Evolutionary conservation across 1,140 invertebrate genomes (phyloP).

Genomic region (Neodiprion lecontei): DNA sequence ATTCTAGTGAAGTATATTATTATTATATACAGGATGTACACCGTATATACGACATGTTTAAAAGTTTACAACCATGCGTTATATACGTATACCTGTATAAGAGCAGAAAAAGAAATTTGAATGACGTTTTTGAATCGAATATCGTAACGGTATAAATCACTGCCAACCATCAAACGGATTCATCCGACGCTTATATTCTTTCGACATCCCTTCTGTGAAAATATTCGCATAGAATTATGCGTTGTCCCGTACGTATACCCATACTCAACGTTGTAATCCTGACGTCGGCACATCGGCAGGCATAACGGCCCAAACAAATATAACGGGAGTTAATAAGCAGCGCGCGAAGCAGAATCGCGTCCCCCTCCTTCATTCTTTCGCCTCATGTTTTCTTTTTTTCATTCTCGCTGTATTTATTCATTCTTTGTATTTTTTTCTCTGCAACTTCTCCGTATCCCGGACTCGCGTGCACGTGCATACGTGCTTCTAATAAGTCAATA

Average conservation of each 20-base stretch:
- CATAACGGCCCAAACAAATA: constrained; percentile 60
- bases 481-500: neutral
- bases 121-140: neutral
- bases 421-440: neutral
- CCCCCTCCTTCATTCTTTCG: constrained; percentile 13
- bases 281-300: constrained; percentile 53
- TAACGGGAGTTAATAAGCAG: constrained; percentile 58
- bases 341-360: constrained; percentile 24
- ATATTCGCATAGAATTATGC: constrained; percentile 4
- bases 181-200: neutral
- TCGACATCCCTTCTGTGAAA: too few relatives aligned
- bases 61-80: too few relatives aligned
- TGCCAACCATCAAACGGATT: neutral
- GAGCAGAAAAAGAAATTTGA: neutral
- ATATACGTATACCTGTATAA: neutral
- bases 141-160: neutral
- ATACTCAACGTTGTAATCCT: neutral
- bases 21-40: too few relatives aligned
- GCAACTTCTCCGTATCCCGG: neutral
- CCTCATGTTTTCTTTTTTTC: constrained; percentile 16
- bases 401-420: neutral
- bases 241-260: neutral
- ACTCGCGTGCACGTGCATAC: too few relatives aligned
- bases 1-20: too few relatives aligned
- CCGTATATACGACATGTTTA: too few relatives aligned